Base-by-base conservation (phyloP, 2,888 invertebrate genomes). In the Apotomis betuletana region DNA sequence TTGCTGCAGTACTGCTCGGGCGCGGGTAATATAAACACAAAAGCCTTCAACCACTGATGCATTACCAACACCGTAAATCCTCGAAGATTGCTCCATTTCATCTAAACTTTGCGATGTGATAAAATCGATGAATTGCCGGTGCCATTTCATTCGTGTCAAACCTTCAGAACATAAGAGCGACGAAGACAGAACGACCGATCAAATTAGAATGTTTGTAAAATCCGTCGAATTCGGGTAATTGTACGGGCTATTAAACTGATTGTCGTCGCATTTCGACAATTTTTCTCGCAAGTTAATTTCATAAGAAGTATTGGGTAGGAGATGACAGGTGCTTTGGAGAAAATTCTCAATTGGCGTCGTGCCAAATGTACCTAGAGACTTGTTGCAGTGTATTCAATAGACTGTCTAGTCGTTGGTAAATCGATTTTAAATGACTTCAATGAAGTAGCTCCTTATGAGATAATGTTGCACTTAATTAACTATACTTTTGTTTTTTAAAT, bases 11-110 rank as follows among this genome's bases (percentile, higher is more conserved):
- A 5, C 41, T 41, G 41, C 41, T 0, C 5, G 4, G 41, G 41
- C 41, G 6, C 5, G 41, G 41, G 41, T 6, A 41, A 6, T 41
- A n/a, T 41, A 41, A 41, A 41, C 41, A 41, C 41, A 41, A 41
- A 41, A 41, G 12, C 15, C n/a, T 49, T 46, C 44, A 52, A 36
- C 52, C 58, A 36, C 60, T 60, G 54, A 69, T 61, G 68, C 68
- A 46, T 69, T 41, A n/a, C 54, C 63, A 38, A 27, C 63, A 8
- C 49, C 59, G 38, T 65, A 55, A 65, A 59, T 70, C 65, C 36
- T 60, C 60, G 36, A 44, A 65, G 65, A 65, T 65, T 70, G 60
- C 54, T 60, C 59, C 52, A 52, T 70, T 46, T 60, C 70, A 65
- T 64, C 52, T 46, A 9, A 63, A 52, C 46, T 61, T 58, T 36